Evolutionary conservation across 2,113 vertebrate genomes (phyloP), one percentile per base, ranked within the genome.

Genomic region (Nymphicus hollandicus): DNA sequence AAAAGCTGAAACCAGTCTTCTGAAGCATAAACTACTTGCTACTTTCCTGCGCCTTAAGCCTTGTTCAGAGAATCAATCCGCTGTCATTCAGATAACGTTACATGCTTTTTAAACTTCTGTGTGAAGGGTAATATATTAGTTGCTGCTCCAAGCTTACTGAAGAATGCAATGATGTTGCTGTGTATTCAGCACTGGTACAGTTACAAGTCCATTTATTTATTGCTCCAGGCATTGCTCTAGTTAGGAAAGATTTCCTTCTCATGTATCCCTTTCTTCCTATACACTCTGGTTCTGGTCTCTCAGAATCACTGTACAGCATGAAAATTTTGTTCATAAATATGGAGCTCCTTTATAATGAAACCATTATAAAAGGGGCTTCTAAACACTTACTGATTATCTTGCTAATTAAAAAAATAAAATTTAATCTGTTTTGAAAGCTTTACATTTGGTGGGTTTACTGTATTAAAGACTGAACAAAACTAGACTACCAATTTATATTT

Each of bases 321-420:
- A 61, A 87, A 78, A n/a, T 9, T 14, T 15, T 77, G 2, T 18
- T 78, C 3, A 41, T 47, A 43, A 65, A 44, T 37, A 49, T 20
- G 14, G 22, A 66, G 4, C 13, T 81, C 27, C 16, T 69, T 89
- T 65, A 53, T 5, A 44, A 8, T 9, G 22, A 81, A 64, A 49
- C 2, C 0, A 2, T 11, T 64, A 10, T n/a, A 8, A 46, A 7
- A 55, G 4, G 2, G 4, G 7, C 14, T 81, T 91, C 10, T 17
- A 83, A 77, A 68, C 58, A 58, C 11, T 65, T 53, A 53, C 20
- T 61, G 12, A 70, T 55, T 20, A 41, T 27, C 9, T 61, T 2
- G 1, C 3, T 74, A 37, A 9, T 19, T 49, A 22, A 27, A 86
- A 81, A 52, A 47, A 33, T 10, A 11, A 44, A 35, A 58, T 56